phyloP scores from a whole-genome alignment of 2,888 invertebrate species.

The Drosophila sordidapex region DNA sequence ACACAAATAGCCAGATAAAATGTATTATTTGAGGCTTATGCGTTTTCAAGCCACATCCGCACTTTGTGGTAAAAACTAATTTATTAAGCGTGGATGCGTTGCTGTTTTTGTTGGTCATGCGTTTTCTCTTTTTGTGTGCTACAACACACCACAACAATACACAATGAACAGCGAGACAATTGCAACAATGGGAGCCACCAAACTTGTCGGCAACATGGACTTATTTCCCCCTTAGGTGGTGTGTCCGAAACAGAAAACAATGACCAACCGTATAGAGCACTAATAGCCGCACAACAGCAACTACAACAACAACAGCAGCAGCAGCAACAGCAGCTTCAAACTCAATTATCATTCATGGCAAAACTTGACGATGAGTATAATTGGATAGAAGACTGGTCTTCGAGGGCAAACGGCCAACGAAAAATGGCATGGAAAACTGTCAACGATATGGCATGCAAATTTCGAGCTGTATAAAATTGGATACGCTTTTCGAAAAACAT shows the following conservation, averaged over 20 bases:
- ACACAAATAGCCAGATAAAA: neutral
- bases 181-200: conserved; percentile 28
- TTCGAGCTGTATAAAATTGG: conserved; percentile 17
- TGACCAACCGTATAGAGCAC: conserved; percentile 43
- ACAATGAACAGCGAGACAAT: conserved; percentile 32
- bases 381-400: conserved; percentile 50
- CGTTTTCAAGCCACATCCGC: conserved; percentile 36
- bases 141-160: conserved; percentile 32
- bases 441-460: conserved; percentile 57
- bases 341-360: conserved; percentile 73
- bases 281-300: conserved; percentile 47
- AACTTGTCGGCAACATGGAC: conserved; percentile 24
- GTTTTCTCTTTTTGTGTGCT: conserved; percentile 13
- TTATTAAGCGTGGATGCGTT: conserved; percentile 56
- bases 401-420: conserved; percentile 19
- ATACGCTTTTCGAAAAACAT: neutral
- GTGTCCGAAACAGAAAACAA: conserved; percentile 45
- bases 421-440: conserved; percentile 33
- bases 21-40: conserved; percentile 31
- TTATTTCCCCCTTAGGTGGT: conserved; percentile 21
- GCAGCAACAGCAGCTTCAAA: conserved; percentile 42
- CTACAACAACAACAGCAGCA: conserved; percentile 5
- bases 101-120: conserved; percentile 41
- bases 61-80: conserved; percentile 58
- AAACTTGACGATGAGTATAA: conserved; percentile 65